Evolutionary conservation across 1,140 invertebrate species (phyloP), one percentile per base, ranked within the genome.

Genomic region (Danaus melanippus): DNA sequence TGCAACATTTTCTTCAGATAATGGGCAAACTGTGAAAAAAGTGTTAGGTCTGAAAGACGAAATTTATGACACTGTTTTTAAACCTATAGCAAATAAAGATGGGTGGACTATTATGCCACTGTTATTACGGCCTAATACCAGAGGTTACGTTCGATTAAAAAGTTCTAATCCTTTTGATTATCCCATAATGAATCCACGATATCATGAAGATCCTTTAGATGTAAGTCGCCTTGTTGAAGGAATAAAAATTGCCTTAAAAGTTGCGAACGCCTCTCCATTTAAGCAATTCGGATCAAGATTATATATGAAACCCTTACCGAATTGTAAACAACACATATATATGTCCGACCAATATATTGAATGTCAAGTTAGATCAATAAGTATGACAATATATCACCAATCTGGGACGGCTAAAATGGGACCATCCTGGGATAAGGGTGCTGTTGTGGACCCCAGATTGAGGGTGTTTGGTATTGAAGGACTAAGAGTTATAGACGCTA

Each of bases 131-230:
- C 96, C 96, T 0, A 90, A 91, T 64, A 96, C 95, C 0, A 79
- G 92, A 48, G 96, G 96, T 7, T 92, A 91, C 50, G 90, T 98
- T 0, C 88, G 91, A 55, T 76, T 98, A 8, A 88, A 88, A 52
- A 93, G 90, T 44, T 90, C 90, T 0, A 94, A 98, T 86, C 97
- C 97, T 0, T 94, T 93, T 56, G 90, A 93, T 11, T 92, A 93
- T 70, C 97, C 97, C 0, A 74, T 93, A 9, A 95, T 99, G 60
- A 91, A 97, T 83, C 93, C 97, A 5, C 96, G 97, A 68, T 97
- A 97, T 71, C 94, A 97, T 55, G 89, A 91, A 48, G 90, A 96
- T 78, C 90, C 91, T 0, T 72, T 89, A 40, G 95, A 97, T 68
- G 91, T 95, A 0, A 89, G 90, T n/a, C 91, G 90, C 0, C 73